A percentile compares a stretch with the other conserved stretches of the same genome.
phyloP scores from a whole-genome alignment of 2,797 vertebrate genomes.

The Crenichthys baileyi region DNA sequence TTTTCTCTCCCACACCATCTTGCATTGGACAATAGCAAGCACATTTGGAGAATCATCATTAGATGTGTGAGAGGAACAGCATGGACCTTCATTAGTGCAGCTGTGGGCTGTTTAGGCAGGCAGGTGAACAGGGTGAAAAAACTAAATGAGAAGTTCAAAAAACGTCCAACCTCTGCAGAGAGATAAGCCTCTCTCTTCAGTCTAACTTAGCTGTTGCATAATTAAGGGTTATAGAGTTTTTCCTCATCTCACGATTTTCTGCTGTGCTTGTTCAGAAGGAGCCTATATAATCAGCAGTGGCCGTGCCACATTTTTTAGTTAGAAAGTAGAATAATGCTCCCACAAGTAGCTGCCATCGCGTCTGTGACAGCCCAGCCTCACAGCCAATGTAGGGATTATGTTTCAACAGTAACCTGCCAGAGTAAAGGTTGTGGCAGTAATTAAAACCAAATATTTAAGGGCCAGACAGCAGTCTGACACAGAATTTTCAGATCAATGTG shows the following conservation, averaged over 20 bases:
- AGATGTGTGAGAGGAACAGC: conserved; percentile 50
- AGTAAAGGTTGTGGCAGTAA: conserved; percentile 84
- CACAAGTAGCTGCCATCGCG: conserved; percentile 67
- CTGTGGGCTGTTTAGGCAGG: conserved; percentile 60
- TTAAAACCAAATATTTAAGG: conserved; percentile 87
- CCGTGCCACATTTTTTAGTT: conserved; percentile 72
- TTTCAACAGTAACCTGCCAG: conserved; percentile 81
- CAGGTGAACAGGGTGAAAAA: conserved; percentile 73
- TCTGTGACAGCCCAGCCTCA: conserved; percentile 65
- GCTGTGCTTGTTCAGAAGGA: conserved; percentile 67
- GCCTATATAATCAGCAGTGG: conserved; percentile 59
- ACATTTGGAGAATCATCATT: conserved; percentile 60
- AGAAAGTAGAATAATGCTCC: conserved; percentile 49
- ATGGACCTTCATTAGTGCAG: conserved; percentile 68
- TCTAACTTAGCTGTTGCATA: conserved; percentile 67
- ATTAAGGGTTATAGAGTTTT: conserved; percentile 75
- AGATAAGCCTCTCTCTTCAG: conserved; percentile 67
- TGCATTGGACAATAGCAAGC: conserved; percentile 51
- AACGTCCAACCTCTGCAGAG: conserved; percentile 63
- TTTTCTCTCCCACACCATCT: conserved; percentile 32
- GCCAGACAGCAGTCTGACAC: conserved; percentile 63
- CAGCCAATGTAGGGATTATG: conserved; percentile 75
- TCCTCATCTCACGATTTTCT: conserved; percentile 70
- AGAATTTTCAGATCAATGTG: conserved; percentile 79
- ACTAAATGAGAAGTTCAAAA: conserved; percentile 76